phyloP scores from a whole-genome alignment of 2,113 vertebrate genomes.

The Atrichornis clamosus region DNA sequence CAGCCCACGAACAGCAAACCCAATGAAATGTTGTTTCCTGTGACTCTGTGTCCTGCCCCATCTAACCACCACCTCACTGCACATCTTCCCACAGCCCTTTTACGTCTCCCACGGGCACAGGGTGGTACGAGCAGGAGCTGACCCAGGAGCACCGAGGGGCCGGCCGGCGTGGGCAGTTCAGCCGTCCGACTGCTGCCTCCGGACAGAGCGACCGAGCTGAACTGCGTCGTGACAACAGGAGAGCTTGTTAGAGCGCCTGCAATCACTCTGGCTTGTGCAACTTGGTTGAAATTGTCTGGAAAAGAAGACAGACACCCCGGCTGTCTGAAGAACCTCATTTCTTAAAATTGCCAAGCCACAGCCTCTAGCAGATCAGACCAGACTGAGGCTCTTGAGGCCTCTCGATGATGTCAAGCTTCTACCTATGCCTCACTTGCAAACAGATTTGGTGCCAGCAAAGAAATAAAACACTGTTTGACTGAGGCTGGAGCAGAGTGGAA shows the following conservation, averaged over 20 bases:
- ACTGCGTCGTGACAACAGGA: rapidly evolving
- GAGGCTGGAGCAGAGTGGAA: not conserved
- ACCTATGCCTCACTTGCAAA: not conserved
- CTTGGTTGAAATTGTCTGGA: not conserved
- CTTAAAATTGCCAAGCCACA: conserved; percentile 4
- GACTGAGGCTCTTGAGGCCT: not conserved
- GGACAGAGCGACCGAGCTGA: rapidly evolving
- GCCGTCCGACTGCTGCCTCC: rapidly evolving
- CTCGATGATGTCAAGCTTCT: not conserved
- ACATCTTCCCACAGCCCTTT: not conserved
- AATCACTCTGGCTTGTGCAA: not conserved
- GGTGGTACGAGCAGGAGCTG: not conserved
- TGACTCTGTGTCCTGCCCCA: not conserved
- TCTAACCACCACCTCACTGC: not conserved
- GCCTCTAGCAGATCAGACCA: not conserved
- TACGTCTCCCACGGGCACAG: rapidly evolving
- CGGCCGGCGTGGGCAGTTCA: rapidly evolving
- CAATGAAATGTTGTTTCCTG: not conserved
- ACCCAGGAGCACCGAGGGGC: rapidly evolving
- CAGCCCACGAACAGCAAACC: not conserved
- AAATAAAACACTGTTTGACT: not conserved
- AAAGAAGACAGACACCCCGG: not conserved
- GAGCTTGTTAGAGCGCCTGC: not conserved
- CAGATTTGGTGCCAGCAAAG: not conserved
- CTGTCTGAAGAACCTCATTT: not conserved